Conservation (phyloP, 2,888 invertebrate species). For the Anagyrus pseudococci region DNA sequence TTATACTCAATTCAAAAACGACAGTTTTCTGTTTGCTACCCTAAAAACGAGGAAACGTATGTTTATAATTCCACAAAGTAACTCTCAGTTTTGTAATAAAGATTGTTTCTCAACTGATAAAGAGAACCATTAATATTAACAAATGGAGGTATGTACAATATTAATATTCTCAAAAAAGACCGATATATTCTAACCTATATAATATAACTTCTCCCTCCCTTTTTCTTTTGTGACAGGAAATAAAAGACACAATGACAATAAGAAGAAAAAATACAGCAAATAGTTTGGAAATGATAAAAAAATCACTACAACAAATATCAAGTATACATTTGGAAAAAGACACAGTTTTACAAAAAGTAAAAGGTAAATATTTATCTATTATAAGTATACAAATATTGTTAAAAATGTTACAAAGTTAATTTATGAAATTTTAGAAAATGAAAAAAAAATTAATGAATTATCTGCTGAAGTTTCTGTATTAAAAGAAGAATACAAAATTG, state of each 20-base stretch:
- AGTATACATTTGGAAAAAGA: conserved; percentile 24
- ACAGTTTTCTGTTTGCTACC: too few species aligned
- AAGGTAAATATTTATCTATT: conserved; percentile 18
- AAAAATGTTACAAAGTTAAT: not conserved
- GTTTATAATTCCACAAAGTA: too few species aligned
- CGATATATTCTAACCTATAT: too few species aligned
- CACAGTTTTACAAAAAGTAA: conserved; percentile 24
- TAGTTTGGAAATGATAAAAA: conserved; percentile 27
- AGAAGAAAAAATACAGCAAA: conserved; percentile 21
- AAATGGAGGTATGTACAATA: too few species aligned
- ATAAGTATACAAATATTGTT: not conserved
- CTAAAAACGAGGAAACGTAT: too few species aligned
- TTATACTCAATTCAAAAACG: too few species aligned
- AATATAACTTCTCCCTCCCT: too few species aligned
- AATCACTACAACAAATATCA: conserved; percentile 27
- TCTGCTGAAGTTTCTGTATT: conserved; percentile 23
- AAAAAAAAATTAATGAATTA: conserved; percentile 28
- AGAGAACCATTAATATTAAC: too few species aligned
- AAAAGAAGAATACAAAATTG: conserved; percentile 29
- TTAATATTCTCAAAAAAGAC: too few species aligned
- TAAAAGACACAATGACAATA: conserved; percentile 16
- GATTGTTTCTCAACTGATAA: too few species aligned
- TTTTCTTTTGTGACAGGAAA: too few species aligned
- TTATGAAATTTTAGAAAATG: conserved; percentile 29
- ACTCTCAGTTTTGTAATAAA: too few species aligned